Evolutionary conservation across 2,797 vertebrate genomes (phyloP).

Genomic region (Streptopelia turtur): DNA sequence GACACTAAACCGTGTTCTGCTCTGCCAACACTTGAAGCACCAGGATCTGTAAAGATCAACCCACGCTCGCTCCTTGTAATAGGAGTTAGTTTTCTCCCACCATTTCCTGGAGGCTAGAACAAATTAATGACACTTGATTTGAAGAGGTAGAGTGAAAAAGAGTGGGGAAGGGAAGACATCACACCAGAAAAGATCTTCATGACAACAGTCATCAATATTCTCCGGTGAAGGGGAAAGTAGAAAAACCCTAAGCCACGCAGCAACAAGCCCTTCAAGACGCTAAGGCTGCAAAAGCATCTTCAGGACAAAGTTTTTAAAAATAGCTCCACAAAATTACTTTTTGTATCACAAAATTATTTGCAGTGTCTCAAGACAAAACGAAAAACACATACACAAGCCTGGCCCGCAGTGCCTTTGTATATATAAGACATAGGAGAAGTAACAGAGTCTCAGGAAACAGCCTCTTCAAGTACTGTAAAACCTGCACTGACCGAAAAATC

Average conservation of each 20-base stretch:
- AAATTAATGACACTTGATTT: constrained; percentile 37
- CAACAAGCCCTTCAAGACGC: neutral
- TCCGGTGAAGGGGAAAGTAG: neutral
- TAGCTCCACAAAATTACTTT: neutral
- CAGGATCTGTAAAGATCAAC: constrained; percentile 23
- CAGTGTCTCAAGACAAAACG: neutral
- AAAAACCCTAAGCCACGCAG: neutral
- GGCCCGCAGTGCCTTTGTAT: neutral
- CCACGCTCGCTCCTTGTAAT: neutral
- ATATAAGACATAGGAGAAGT: neutral
- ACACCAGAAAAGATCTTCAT: neutral
- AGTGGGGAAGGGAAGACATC: neutral
- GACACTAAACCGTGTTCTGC: neutral
- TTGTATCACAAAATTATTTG: neutral
- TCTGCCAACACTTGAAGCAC: neutral
- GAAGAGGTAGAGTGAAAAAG: neutral
- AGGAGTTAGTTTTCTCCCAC: neutral
- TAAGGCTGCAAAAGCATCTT: neutral
- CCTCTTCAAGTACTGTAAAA: neutral
- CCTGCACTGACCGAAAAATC: neutral
- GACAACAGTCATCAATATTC: neutral
- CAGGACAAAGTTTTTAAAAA: neutral
- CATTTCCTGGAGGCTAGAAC: constrained; percentile 3
- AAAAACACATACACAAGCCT: neutral
- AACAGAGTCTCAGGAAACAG: neutral